Evolutionary conservation across 2,113 vertebrate genomes (phyloP).

Genomic region (Gallinago jamesoni): DNA sequence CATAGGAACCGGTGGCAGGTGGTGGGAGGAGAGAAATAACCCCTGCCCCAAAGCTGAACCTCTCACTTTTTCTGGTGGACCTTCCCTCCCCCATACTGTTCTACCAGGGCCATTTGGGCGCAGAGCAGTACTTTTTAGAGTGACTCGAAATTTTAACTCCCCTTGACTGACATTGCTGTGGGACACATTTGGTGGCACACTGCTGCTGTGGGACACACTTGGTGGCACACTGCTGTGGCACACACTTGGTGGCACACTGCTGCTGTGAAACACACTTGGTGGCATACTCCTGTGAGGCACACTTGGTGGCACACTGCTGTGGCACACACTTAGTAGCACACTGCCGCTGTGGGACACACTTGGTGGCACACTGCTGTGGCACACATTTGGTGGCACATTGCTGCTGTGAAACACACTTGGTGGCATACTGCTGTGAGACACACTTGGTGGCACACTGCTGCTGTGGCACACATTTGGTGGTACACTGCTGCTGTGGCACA

Average conservation of each 20-base stretch:
- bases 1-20: neutral
- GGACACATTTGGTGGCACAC: too few species aligned
- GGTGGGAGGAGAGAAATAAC: neutral
- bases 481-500: neutral
- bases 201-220: too few species aligned
- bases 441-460: neutral
- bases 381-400: neutral
- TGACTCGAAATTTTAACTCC: constrained; percentile 31
- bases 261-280: too few species aligned
- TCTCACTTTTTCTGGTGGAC: fast-evolving
- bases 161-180: neutral
- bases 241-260: neutral
- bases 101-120: constrained; percentile 30
- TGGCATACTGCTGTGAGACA: neutral
- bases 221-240: neutral
- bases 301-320: neutral
- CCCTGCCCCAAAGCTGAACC: neutral
- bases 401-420: neutral
- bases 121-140: constrained; percentile 2
- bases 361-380: neutral
- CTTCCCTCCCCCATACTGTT: fast-evolving
- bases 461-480: neutral
- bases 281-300: neutral
- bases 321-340: neutral
- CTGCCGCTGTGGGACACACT: neutral